Evolutionary conservation across 2,888 invertebrate species (phyloP), one percentile per base, ranked within the genome.

Genomic region (Napeogenes inachia): DNA sequence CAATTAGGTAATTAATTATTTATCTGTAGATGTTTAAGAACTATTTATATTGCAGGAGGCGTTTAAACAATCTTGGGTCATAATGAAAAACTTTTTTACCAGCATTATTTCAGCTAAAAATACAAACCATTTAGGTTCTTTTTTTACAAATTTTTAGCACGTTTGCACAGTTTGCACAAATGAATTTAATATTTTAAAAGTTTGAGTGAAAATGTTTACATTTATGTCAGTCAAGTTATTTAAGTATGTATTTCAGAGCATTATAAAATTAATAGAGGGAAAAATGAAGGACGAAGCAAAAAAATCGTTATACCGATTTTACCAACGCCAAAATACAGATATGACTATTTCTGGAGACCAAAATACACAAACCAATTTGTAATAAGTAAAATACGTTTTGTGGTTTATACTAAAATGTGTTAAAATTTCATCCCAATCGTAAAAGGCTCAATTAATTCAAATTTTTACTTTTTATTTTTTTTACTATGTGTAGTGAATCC

Each of bases 41-140:
- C 30, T 30, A 12, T 50, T 50, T 50, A 50, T 30, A 50, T 50
- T 30, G 30, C 50, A 50, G 50, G 50, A 30, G 50, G 50, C n/a
- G 50, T 30, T 50, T 10, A 50, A 30, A 3, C 50, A 30, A 42
- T 42, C 42, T 2, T 50, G 50, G 50, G 30, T 12, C 21, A 30
- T 30, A 50, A 30, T 50, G 2, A 30, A 50, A 50, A 2, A 30
- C n/a, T 12, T 3, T 30, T 8, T 30, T 30, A 30, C 30, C 8
- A 30, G 8, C 50, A 42, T 10, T 12, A 10, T 42, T 2, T 2
- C 42, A 42, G 3, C 5, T 10, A 42, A 42, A 21, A 21, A 21
- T 21, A 42, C 42, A 12, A 42, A 42, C 3, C 12, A 12, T 42
- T 42, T 42, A 42, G 42, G 30, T 50, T 50, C 21, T 30, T 50